phyloP scores from a whole-genome alignment of 1,140 invertebrate genomes.

The Yoshiicerus persimilis region DNA sequence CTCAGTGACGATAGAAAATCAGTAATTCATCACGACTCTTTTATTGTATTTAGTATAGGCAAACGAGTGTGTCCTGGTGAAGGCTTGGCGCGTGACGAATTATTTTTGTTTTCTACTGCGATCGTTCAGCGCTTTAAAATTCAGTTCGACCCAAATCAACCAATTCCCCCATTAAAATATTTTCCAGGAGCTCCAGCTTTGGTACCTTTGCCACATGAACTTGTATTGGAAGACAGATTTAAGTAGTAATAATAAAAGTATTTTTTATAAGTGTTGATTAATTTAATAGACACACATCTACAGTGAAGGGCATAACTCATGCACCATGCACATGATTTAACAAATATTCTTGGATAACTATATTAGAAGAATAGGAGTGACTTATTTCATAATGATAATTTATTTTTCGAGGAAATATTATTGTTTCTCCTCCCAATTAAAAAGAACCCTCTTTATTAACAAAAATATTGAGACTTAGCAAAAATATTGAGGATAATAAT shows the following conservation, averaged over 20 bases:
- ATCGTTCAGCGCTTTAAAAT: slow-evolving; percentile 23
- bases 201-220: neutral
- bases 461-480: too few species aligned
- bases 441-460: too few species aligned
- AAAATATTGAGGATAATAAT: too few species aligned
- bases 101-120: slow-evolving; percentile 1
- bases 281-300: too few species aligned
- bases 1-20: slow-evolving; percentile 41
- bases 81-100: neutral
- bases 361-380: too few species aligned
- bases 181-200: neutral
- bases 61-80: slow-evolving; percentile 21
- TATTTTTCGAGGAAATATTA: too few species aligned
- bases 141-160: neutral
- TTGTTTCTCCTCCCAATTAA: too few species aligned
- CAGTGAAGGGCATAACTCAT: too few species aligned
- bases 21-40: neutral
- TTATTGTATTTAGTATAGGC: neutral
- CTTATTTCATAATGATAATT: too few species aligned
- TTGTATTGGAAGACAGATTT: neutral
- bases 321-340: too few species aligned
- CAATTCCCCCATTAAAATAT: neutral
- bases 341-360: too few species aligned
- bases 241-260: neutral
- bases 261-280: too few species aligned